Base-by-base conservation (phyloP, 2,797 vertebrate genomes). In the Tauraco hartlaubi region DNA sequence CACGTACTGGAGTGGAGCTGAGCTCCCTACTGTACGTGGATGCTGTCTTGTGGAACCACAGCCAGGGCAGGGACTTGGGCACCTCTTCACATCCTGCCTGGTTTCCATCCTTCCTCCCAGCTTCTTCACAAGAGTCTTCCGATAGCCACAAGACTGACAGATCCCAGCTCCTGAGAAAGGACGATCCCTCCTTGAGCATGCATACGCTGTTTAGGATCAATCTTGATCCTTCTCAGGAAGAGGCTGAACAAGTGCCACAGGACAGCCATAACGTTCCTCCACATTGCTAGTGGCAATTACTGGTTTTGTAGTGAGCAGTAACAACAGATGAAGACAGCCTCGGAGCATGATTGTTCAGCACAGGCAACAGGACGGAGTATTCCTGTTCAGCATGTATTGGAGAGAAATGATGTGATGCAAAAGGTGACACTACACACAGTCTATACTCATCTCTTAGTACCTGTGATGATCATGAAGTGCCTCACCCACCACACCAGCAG, bases 31-130 rank as follows among this genome's bases (percentile, higher is more conserved):
- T 1, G 0, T 11, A 58, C 3, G 0, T 12, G 21, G 49, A 48
- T 56, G 15, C 29, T 1, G 0, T 29, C 31, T 74, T 44, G 61
- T 55, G 44, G 37, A 77, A 64, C 9, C 37, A 46, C 0, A 0
- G 5, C 44, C 63, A 26, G 7, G 12, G 16, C 31, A 63, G 12
- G 20, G 9, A 76, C 17, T 6, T 16, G 25, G 22, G 14, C 23
- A 51, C 10, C 21, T 31, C 46, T 88, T 73, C 3, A 1, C 35
- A 29, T 33, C 28, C 59, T 13, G 3, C 35, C 33, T 72, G 16
- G 5, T 20, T 81, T 72, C 64, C 39, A 63, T 56, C 31, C 52
- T 41, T 69, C 25, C 23, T 37, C 9, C 4, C 28, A 54, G 6
- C 9, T 69, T 28, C 37, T 55, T 69, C 16, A 6, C 61, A 52